Conservation (phyloP, 2,888 invertebrate species). For the Acholoe squamosa region DNA sequence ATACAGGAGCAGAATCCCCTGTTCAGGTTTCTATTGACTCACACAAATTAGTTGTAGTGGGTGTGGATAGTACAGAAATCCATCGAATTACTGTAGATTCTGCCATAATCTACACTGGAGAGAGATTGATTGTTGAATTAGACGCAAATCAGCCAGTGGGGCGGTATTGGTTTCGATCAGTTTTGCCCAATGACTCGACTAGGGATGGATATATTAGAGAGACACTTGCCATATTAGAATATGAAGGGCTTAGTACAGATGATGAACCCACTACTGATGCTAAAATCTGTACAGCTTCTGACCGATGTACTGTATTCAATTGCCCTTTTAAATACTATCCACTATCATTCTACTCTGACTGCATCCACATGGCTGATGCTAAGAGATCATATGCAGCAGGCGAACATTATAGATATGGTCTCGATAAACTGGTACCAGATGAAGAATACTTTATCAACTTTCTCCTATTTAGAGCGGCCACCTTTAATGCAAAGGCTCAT, state of each 20-base stretch:
- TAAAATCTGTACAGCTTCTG: background rate
- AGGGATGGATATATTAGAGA: background rate
- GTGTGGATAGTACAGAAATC: conserved; percentile 63
- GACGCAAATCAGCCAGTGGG: background rate
- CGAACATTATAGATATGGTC: background rate
- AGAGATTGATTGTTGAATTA: conserved; percentile 63
- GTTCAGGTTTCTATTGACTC: conserved; percentile 63
- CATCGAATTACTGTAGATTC: conserved; percentile 64
- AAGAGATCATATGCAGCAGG: too few relatives aligned
- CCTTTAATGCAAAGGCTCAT: background rate
- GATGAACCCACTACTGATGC: background rate
- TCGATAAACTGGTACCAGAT: background rate
- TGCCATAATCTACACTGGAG: conserved; percentile 63
- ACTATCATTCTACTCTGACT: background rate
- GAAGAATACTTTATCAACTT: conserved; percentile 32
- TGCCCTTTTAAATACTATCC: conserved; percentile 28
- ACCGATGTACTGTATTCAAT: background rate
- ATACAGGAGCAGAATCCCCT: background rate
- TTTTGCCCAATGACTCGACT: background rate
- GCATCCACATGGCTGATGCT: background rate
- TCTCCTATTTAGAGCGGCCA: background rate
- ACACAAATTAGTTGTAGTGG: conserved; percentile 66
- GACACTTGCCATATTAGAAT: background rate
- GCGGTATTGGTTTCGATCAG: background rate
- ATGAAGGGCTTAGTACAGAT: background rate